These are phyloP conservation scores for Tuta absoluta DNA, from an alignment of 2,888 invertebrate genomes.

Conservation along the genomic window DNA sequence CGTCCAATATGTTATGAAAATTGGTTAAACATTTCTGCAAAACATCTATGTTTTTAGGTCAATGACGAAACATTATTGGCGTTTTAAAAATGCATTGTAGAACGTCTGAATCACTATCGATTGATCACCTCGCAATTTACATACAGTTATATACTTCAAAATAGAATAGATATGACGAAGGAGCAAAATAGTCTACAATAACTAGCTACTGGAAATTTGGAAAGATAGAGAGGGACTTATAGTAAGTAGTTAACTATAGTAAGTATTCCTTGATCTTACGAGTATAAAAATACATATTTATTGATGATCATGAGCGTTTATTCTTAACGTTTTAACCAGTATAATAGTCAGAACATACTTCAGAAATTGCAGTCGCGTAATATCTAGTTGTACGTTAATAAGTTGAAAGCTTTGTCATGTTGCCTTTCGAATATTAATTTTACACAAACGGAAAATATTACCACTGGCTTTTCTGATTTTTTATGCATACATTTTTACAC, in stretches of 20 bases:
- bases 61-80: slow-evolving; percentile 17
- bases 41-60: background rate
- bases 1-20: background rate
- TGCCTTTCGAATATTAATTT: too few relatives aligned
- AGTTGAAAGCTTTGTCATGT: too few relatives aligned
- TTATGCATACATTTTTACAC: too few relatives aligned
- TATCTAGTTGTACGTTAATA: too few relatives aligned
- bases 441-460: too few relatives aligned
- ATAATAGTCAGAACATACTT: too few relatives aligned
- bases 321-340: too few relatives aligned
- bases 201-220: slow-evolving; percentile 44
- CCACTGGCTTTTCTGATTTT: too few relatives aligned
- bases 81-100: slow-evolving; percentile 22
- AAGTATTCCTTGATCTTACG: background rate
- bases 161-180: slow-evolving; percentile 52
- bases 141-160: slow-evolving; percentile 20
- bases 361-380: too few relatives aligned
- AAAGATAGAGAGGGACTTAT: slow-evolving; percentile 38
- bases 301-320: too few relatives aligned
- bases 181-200: slow-evolving; percentile 39
- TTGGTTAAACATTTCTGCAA: background rate
- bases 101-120: slow-evolving; percentile 18
- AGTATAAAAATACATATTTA: background rate
- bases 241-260: slow-evolving; percentile 27
- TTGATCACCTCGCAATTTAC: background rate